A percentile compares a stretch with the other conserved stretches of the same genome.
These are phyloP conservation scores for Montipora cactus DNA, from an alignment of 64 coral and sea anemone genomes.

Conservation along the genomic window DNA sequence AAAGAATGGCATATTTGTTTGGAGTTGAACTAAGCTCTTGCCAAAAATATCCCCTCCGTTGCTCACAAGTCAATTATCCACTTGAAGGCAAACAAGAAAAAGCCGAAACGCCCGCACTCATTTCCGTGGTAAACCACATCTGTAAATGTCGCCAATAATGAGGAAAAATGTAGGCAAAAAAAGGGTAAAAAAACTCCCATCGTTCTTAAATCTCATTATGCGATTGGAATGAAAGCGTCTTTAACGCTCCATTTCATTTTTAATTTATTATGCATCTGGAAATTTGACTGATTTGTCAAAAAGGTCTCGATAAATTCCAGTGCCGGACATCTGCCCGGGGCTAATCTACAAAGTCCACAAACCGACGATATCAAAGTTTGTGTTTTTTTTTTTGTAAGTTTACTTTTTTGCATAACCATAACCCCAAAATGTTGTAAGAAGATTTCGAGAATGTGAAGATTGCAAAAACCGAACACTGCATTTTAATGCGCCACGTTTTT, in stretches of 20 bases:
- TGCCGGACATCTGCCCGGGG: constrained; percentile 22
- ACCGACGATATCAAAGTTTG: neutral
- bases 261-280: neutral
- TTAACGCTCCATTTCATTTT: neutral
- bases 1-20: constrained; percentile 4
- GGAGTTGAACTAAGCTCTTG: neutral
- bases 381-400: neutral
- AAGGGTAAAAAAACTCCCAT: neutral
- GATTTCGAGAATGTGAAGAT: neutral
- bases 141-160: neutral
- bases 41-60: neutral
- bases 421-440: neutral
- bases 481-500: neutral
- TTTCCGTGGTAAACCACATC: constrained; percentile 12
- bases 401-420: neutral
- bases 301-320: constrained; percentile 37
- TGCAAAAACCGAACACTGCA: neutral
- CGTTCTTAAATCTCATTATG: constrained; percentile 4
- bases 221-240: neutral
- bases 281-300: constrained; percentile 42
- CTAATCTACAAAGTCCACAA: constrained; percentile 59
- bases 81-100: neutral
- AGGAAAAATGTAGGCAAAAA: neutral
- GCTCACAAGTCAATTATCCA: constrained; percentile 35
- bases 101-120: neutral